These are phyloP conservation scores for Macaca mulatta DNA, from an alignment of 2,113 vertebrate species.

Conservation along the genomic window DNA sequence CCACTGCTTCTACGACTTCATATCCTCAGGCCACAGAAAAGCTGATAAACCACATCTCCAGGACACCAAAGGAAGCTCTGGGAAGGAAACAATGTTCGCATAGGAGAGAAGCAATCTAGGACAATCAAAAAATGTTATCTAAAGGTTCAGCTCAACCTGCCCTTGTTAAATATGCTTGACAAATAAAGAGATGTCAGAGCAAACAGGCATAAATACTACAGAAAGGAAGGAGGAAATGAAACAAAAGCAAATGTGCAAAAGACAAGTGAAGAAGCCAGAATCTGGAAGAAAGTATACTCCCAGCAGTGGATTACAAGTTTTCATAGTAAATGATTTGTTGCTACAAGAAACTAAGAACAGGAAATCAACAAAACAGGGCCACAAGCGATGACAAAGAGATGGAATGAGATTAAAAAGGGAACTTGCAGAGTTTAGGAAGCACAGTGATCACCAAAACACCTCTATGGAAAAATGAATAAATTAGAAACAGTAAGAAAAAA, in stretches of 20 bases:
- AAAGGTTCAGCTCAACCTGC: background rate
- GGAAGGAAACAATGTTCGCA: background rate
- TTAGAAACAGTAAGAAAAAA: background rate
- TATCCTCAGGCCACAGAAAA: background rate
- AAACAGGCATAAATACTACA: background rate
- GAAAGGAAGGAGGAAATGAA: background rate
- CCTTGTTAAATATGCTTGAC: background rate
- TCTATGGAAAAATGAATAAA: background rate
- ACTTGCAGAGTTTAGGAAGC: background rate
- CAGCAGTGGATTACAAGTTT: background rate
- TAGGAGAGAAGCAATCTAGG: background rate
- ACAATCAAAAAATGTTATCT: background rate
- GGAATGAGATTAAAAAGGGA: background rate
- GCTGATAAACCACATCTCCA: background rate
- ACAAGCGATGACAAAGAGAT: background rate
- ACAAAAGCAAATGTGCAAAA: background rate
- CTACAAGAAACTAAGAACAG: background rate
- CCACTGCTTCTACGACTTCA: background rate
- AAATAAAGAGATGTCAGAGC: background rate
- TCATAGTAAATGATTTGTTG: background rate
- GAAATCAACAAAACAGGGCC: background rate
- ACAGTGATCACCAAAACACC: background rate
- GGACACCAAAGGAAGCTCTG: background rate
- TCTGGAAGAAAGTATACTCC: background rate
- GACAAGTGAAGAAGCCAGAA: background rate